Evolutionary conservation across 2,888 invertebrate species (phyloP).

Genomic region (Ceramica pisi): DNA sequence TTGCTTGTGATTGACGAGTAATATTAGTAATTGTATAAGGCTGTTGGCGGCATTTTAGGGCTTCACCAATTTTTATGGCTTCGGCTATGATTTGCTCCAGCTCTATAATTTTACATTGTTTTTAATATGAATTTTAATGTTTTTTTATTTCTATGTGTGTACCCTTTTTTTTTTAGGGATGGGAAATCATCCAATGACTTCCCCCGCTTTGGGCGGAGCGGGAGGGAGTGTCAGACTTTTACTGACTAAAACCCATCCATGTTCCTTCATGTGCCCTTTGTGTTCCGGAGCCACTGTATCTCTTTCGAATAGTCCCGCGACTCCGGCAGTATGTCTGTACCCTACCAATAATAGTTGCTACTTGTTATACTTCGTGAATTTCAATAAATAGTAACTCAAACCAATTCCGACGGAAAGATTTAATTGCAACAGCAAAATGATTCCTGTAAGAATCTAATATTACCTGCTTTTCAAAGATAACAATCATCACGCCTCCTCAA

Average conservation of each 20-base stretch:
- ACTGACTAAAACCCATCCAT: too few relatives aligned
- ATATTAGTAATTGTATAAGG: constrained; percentile 75
- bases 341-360: not conserved
- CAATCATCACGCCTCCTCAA: not conserved
- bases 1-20: constrained; percentile 79
- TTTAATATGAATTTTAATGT: constrained; percentile 23
- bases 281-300: too few relatives aligned
- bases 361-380: not conserved
- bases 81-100: constrained; percentile 47
- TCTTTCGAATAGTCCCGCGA: too few relatives aligned
- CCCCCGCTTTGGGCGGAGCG: too few relatives aligned
- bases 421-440: not conserved
- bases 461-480: not conserved
- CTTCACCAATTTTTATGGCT: constrained; percentile 61
- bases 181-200: too few relatives aligned
- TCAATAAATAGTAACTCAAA: not conserved
- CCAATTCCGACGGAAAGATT: not conserved
- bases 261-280: too few relatives aligned
- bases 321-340: too few relatives aligned
- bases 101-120: constrained; percentile 36
- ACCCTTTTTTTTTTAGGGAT: too few relatives aligned
- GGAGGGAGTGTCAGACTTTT: too few relatives aligned
- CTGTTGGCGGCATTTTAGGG: constrained; percentile 65
- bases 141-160: too few relatives aligned
- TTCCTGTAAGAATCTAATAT: not conserved